Conservation (phyloP, 2,113 vertebrate species). For the Pachyramphus minor region DNA sequence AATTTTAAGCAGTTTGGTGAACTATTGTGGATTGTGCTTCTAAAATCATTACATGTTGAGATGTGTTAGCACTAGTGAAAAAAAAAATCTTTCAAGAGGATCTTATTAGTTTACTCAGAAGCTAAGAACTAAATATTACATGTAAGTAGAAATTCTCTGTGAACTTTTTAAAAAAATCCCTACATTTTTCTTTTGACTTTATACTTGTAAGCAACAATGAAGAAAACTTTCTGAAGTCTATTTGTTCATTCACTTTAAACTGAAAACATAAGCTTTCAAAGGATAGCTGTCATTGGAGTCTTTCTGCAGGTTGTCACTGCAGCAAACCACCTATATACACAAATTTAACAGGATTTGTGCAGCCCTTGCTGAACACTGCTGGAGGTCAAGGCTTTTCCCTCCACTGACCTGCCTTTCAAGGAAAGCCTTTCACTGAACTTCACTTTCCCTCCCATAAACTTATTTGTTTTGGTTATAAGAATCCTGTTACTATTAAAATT, state of each 20-base stretch:
- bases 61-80: not conserved
- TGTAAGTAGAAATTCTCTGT: not conserved
- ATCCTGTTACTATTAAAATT: not conserved
- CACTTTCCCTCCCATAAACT: not conserved
- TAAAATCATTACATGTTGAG: not conserved
- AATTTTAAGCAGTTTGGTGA: not conserved
- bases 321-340: not conserved
- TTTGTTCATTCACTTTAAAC: not conserved
- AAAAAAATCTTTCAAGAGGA: not conserved
- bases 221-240: not conserved
- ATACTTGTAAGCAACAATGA: not conserved
- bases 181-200: not conserved
- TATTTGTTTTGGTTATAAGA: not conserved
- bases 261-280: not conserved
- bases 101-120: not conserved
- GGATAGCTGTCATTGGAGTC: not conserved
- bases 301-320: not conserved
- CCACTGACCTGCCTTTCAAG: not conserved
- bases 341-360: not conserved
- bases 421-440: not conserved
- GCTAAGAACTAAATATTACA: not conserved
- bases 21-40: not conserved
- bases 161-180: accelerated
- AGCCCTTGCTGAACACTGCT: not conserved
- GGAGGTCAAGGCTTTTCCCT: accelerated